These are phyloP conservation scores for Teleogryllus occipitalis DNA, from an alignment of 1,140 invertebrate species.

Conservation along the genomic window DNA sequence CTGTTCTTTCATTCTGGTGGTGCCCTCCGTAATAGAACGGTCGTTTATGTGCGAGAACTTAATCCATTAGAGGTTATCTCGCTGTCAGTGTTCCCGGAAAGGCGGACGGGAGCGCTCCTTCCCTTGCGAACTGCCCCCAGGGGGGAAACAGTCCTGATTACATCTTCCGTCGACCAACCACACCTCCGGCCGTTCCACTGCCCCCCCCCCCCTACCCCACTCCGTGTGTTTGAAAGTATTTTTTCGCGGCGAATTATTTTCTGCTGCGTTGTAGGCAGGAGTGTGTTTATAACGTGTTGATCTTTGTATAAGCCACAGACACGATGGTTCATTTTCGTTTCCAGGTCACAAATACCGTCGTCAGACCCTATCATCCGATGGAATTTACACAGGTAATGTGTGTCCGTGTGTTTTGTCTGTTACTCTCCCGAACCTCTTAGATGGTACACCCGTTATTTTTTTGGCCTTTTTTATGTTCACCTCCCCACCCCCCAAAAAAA, in stretches of 20 bases:
- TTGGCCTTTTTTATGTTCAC: background rate
- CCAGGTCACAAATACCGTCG: background rate
- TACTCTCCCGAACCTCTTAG: background rate
- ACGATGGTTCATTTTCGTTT: background rate
- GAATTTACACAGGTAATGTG: background rate
- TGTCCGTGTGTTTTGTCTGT: background rate
- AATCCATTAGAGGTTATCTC: background rate
- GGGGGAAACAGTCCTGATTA: background rate
- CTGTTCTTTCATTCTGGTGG: no score
- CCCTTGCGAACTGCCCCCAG: background rate
- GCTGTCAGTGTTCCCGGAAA: background rate
- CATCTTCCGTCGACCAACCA: background rate
- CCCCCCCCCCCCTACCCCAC: no score
- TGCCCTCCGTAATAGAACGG: background rate
- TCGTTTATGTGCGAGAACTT: background rate
- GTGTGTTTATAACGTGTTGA: background rate
- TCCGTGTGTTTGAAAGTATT: no score
- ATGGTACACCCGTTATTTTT: background rate
- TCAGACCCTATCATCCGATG: background rate
- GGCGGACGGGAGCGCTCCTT: background rate
- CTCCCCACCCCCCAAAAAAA: background rate
- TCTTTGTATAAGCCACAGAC: background rate
- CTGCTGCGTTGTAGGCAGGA: background rate
- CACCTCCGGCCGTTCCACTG: no score
- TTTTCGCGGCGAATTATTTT: no score